A percentile compares a stretch with the other conserved stretches of the same genome.
These are phyloP conservation scores for Cherax destructor DNA, from an alignment of 1,140 invertebrate species.

Conservation along the genomic window DNA sequence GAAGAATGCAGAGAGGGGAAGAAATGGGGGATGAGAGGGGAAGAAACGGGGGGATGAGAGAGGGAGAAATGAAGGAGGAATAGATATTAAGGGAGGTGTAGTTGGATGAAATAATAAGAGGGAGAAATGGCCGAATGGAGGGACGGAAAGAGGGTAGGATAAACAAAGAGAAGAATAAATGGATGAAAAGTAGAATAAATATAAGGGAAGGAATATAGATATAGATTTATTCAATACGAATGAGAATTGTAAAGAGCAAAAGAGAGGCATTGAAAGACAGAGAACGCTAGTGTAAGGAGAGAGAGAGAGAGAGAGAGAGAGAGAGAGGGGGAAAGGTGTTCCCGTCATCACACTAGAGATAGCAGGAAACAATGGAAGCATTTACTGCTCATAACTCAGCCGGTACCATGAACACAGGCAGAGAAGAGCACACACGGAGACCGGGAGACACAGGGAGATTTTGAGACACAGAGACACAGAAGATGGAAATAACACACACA, in stretches of 20 bases:
- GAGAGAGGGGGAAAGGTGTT: too few relatives aligned
- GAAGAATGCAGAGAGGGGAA: neutral
- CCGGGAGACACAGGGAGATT: too few relatives aligned
- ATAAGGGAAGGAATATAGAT: neutral
- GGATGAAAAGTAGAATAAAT: neutral
- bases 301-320: neutral
- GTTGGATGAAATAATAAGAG: neutral
- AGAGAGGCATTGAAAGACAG: neutral
- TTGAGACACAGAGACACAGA: too few relatives aligned
- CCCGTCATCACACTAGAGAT: too few relatives aligned
- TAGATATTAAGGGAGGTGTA: neutral
- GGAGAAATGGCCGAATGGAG: neutral
- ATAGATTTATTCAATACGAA: neutral
- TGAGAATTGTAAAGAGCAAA: neutral
- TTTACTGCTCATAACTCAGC: too few relatives aligned
- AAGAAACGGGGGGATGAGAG: neutral
- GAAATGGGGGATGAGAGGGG: neutral
- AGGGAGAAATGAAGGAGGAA: neutral
- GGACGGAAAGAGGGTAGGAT: neutral
- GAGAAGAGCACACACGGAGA: too few relatives aligned
- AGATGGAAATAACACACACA: too few relatives aligned
- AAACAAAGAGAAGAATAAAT: neutral
- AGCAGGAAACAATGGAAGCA: too few relatives aligned
- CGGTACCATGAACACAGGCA: too few relatives aligned
- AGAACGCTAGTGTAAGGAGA: neutral